Conservation (phyloP, 2,797 vertebrate species). For the Pyrocephalus nanus region DNA sequence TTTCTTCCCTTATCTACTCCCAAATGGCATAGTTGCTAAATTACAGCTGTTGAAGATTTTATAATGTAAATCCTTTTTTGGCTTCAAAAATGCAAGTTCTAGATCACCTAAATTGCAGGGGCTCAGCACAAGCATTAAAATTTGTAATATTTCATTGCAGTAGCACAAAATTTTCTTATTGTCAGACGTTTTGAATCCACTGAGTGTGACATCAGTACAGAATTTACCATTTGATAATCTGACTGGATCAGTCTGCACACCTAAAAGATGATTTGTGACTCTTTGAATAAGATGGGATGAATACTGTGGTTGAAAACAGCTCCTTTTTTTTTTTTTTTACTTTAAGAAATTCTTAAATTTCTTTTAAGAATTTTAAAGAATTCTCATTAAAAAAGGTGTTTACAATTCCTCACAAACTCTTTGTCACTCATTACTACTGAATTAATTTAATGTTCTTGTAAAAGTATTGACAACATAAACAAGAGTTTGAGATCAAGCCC, state of each 20-base stretch:
- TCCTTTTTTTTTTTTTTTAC: background rate
- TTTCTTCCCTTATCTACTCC: background rate
- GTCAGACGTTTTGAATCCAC: background rate
- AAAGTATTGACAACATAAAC: background rate
- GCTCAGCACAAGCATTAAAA: background rate
- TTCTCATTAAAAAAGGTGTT: background rate
- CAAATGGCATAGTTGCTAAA: background rate
- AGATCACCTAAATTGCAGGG: background rate
- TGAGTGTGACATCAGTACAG: background rate
- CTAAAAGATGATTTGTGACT: background rate
- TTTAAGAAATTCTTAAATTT: no score
- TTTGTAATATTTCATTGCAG: background rate
- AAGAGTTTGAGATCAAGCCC: background rate
- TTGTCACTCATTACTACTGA: background rate
- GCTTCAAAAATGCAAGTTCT: background rate
- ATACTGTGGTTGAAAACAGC: background rate
- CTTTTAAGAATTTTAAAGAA: no score
- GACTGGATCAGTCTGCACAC: background rate
- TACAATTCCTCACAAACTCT: background rate
- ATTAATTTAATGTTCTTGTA: background rate
- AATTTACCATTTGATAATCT: background rate
- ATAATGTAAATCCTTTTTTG: background rate
- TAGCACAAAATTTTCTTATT: background rate
- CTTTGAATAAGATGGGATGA: background rate
- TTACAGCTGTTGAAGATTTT: accelerated